A percentile compares a stretch with the other conserved stretches of the same genome.
Conservation (phyloP, 2,797 vertebrate species). For the Hydrophis major region DNA sequence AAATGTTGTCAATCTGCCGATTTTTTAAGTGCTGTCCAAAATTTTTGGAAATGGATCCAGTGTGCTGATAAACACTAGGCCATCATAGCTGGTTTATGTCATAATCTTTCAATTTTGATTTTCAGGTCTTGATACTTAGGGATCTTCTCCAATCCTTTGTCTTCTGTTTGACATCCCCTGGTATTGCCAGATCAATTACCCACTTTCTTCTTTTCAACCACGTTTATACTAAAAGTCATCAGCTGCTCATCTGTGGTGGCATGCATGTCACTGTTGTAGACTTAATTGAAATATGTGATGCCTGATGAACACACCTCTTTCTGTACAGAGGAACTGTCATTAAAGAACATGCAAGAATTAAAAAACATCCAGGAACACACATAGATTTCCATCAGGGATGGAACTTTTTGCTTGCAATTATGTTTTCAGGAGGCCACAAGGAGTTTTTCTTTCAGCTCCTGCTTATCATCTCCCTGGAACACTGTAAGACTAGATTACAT, state of each 20-base stretch:
- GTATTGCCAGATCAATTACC: not conserved
- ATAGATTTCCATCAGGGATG: not conserved
- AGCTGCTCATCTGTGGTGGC: not conserved
- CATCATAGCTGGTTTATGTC: not conserved
- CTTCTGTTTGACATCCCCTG: not conserved
- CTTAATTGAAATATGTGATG: not conserved
- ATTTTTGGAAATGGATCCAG: not conserved
- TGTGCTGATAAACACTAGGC: not conserved
- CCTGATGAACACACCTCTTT: not conserved
- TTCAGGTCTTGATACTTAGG: not conserved
- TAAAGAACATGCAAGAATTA: not conserved
- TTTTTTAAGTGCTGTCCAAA: not conserved
- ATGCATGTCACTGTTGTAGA: not conserved
- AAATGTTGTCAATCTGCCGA: not conserved
- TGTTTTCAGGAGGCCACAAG: not conserved
- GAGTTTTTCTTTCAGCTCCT: not conserved
- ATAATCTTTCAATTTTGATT: not conserved
- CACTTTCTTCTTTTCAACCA: not conserved
- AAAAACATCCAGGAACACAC: not conserved
- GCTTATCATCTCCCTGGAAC: not conserved
- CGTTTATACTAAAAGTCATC: not conserved
- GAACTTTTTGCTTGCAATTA: not conserved
- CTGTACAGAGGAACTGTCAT: not conserved
- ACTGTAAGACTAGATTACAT: not conserved
- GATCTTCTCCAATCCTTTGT: not conserved